phyloP scores from a whole-genome alignment of 1,140 invertebrate species.

The Archivesica marissinica region DNA sequence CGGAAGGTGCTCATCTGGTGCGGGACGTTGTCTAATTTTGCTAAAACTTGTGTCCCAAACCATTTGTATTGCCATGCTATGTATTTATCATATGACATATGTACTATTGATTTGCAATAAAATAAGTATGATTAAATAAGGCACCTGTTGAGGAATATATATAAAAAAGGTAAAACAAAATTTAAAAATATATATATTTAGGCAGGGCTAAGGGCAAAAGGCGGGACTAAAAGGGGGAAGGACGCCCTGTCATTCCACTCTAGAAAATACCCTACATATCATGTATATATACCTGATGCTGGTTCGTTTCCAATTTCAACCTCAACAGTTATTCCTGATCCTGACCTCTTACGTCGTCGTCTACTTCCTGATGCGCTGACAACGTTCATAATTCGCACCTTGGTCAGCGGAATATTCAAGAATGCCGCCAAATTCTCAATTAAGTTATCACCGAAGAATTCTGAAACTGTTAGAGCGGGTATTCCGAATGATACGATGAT shows the following conservation, averaged over 20 bases:
- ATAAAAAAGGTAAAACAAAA: neutral
- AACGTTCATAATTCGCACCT: slow-evolving; percentile 76
- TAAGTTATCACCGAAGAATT: slow-evolving; percentile 80
- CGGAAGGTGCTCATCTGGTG: too few species aligned
- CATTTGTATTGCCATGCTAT: too few species aligned
- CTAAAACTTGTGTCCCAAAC: too few species aligned
- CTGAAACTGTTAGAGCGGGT: slow-evolving; percentile 73
- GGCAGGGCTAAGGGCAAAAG: neutral
- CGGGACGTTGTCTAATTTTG: too few species aligned
- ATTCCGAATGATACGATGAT: slow-evolving; percentile 76
- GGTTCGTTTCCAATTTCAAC: slow-evolving; percentile 77
- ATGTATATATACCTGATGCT: slow-evolving; percentile 5
- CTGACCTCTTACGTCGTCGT: slow-evolving; percentile 63
- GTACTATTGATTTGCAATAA: neutral
- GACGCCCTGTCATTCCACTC: neutral
- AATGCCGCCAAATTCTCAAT: slow-evolving; percentile 80
- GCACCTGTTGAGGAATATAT: neutral
- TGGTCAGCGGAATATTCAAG: slow-evolving; percentile 74
- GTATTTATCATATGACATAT: too few species aligned
- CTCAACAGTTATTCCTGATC: neutral
- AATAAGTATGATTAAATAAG: neutral
- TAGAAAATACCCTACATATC: neutral
- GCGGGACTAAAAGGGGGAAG: neutral
- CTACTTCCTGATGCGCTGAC: slow-evolving; percentile 66
- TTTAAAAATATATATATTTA: neutral